Evolutionary conservation across 2,888 invertebrate species (phyloP).

Genomic region (Heliconius aoede): DNA sequence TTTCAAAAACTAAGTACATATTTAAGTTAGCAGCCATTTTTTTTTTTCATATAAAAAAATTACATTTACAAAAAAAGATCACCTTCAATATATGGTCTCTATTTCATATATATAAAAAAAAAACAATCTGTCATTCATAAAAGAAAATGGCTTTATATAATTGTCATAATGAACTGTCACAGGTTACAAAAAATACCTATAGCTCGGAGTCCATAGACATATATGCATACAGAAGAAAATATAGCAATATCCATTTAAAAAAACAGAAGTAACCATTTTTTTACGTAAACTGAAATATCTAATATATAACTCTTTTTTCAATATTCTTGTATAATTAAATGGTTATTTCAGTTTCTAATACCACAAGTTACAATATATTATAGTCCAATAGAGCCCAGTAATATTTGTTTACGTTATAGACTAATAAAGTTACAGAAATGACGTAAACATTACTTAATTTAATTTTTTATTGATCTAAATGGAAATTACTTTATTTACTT

Average conservation of each 20-base stretch:
- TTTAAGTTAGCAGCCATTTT: constrained; percentile 53
- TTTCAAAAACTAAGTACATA: constrained; percentile 49
- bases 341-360: not conserved
- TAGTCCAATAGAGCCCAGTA: not conserved
- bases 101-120: constrained; percentile 9
- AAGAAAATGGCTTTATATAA: constrained; percentile 25
- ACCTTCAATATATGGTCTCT: constrained; percentile 31
- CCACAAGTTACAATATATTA: not conserved
- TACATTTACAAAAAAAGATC: constrained; percentile 40
- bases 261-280: not conserved
- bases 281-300: no score
- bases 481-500: constrained; percentile 5
- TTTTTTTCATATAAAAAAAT: constrained; percentile 26
- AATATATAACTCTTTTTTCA: no score
- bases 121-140: constrained; percentile 18
- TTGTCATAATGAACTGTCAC: constrained; percentile 21
- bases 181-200: constrained; percentile 13
- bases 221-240: not conserved
- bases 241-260: constrained; percentile 1
- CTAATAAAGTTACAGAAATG: not conserved
- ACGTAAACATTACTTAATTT: not conserved
- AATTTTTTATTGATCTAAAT: not conserved
- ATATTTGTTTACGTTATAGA: not conserved
- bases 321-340: not conserved
- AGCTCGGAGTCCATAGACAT: constrained; percentile 45